Base-by-base conservation (phyloP, 2,888 invertebrate species). In the Cantharis lateralis region DNA sequence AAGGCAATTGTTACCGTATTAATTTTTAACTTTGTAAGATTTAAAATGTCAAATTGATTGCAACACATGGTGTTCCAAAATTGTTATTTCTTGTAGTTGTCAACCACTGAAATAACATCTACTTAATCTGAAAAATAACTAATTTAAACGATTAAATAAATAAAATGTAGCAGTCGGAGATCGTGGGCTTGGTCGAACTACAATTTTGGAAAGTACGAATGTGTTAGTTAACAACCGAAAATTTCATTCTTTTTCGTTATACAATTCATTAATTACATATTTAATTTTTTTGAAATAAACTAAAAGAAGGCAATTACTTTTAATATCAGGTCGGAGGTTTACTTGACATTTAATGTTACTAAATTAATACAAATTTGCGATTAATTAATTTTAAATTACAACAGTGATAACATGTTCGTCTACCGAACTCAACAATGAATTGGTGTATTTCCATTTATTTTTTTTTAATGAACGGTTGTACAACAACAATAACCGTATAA, bases 21-120 rank as follows among this genome's bases (percentile, higher is more conserved):
- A 70, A 72, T 70, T 68, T 16, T 20, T 71, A 78, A 72, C 70
- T 71, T 72, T 72, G 62, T 48, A 75, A 73, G 32, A 68, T 75
- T 64, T 69, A 77, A 76, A 77, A 77, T 79, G 81, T 81, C 81
- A 81, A 78, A 81, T 75, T 73, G 70, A 75, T 81, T 81, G 76
- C 80, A 77, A 77, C 79, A 81, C 69, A 70, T 70, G 75, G 69
- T 74, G 78, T 78, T 72, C 74, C 66, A 63, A 78, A 78, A 78
- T 76, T 78, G 78, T 75, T 75, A 75, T 78, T 78, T 73, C 70
- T 66, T 76, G 78, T 72, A 73, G 73, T 71, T 76, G 75, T 78
- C 75, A 74, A 78, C 69, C 62, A 70, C 72, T 71, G 70, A 75
- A 75, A 69, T 48, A 70, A 70, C 75, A 64, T 78, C 70, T 72